Evolutionary conservation across 2,888 invertebrate genomes (phyloP), one percentile per base, ranked within the genome.

Genomic region (Drosophila borborema): DNA sequence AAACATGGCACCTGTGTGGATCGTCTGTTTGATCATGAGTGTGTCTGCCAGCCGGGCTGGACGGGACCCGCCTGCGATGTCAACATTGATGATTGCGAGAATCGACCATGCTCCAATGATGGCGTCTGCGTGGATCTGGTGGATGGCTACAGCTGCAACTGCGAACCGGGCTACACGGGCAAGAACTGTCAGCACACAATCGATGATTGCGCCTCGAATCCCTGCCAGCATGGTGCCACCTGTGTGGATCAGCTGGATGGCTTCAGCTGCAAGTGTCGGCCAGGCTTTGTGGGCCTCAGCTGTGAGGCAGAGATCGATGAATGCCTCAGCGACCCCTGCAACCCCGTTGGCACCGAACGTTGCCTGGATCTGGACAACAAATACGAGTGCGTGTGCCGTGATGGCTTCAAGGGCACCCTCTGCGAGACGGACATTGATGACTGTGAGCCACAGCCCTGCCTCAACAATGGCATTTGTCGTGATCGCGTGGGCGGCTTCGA

Each of bases 221-320:
- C 99, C 0, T 99, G 99, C 92, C 97, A 98, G 90, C 98, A 99
- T 91, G 97, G 98, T 31, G 98, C 97, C 3, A 96, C 96, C 0
- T 99, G 99, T 90, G 92, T 96, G 1, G 98, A 99, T 91, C 96
- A 97, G 90, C 94, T 97, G 23, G 98, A 98, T 91, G 97, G 98
- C 31, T 99, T 99, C 92, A 94, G 95, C 40, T 99, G 99, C 93
- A 97, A 97, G 92, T 99, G 99, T 91, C 95, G 98, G 67, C 98
- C 98, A 16, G 99, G 98, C 40, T 99, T 95, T 91, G 96, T 98
- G 43, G 98, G 98, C 0, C 93, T 98, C n/a, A 97, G 98, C 90
- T 98, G 98, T 91, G 98, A 98, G 93, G 97, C 98, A 16, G 97
- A 97, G 91, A 97, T 98, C 72, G 97, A 98, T 90, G 98, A 98